phyloP scores from a whole-genome alignment of 1,140 invertebrate species.

The Limonius californicus region DNA sequence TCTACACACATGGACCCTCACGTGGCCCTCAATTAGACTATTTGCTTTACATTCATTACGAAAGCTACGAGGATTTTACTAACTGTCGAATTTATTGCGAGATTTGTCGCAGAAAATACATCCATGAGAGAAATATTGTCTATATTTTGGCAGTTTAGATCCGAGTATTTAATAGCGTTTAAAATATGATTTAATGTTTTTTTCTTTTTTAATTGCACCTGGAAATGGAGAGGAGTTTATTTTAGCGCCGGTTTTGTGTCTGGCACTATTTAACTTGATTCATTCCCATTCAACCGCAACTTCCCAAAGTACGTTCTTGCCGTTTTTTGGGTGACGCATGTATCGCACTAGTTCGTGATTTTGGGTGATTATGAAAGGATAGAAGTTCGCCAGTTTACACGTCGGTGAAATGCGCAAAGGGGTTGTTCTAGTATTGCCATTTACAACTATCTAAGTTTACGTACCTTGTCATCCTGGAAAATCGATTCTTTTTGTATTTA shows the following conservation, averaged over 20 bases:
- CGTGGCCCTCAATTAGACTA: slow-evolving; percentile 33
- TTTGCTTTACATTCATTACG: slow-evolving; percentile 27
- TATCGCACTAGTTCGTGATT: slow-evolving; percentile 1
- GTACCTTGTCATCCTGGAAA: too few species aligned
- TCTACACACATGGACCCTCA: slow-evolving; percentile 21
- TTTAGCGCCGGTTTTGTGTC: not conserved
- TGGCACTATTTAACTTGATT: not conserved
- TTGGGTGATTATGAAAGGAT: slow-evolving; percentile 1
- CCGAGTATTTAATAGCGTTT: slow-evolving; percentile 7
- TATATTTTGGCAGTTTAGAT: slow-evolving; percentile 13
- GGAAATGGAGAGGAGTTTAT: not conserved
- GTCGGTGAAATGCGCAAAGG: not conserved
- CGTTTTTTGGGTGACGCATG: too few species aligned
- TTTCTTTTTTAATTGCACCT: slow-evolving; percentile 12
- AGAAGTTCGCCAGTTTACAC: not conserved
- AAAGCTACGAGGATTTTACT: slow-evolving; percentile 39
- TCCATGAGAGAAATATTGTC: slow-evolving; percentile 9
- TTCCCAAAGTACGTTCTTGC: too few species aligned
- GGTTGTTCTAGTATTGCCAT: too few species aligned
- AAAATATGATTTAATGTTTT: slow-evolving; percentile 6
- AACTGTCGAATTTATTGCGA: slow-evolving; percentile 42
- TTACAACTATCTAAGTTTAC: too few species aligned
- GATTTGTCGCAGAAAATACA: slow-evolving; percentile 22
- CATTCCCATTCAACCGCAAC: not conserved
- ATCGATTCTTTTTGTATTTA: too few species aligned